Conservation (phyloP, 2,797 vertebrate species). For the Chiroxiphia lanceolata region DNA sequence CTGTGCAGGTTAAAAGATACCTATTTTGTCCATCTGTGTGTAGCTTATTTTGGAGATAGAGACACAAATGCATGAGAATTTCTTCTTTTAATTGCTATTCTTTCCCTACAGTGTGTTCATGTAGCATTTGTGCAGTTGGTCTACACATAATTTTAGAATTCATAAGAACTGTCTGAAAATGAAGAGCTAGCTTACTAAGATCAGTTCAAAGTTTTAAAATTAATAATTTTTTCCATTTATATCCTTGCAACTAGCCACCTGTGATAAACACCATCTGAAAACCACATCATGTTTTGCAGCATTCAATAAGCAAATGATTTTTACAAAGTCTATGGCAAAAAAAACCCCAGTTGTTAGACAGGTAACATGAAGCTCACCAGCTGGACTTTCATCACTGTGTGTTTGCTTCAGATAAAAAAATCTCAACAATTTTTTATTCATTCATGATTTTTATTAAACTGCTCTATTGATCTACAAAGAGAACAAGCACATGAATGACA, state of each 20-base stretch:
- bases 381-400: neutral
- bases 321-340: neutral
- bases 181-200: neutral
- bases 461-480: neutral
- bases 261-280: neutral
- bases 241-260: slow-evolving; percentile 30
- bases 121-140: neutral
- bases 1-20: neutral
- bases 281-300: neutral
- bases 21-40: neutral
- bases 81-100: neutral
- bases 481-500: neutral
- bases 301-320: neutral
- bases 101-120: neutral
- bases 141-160: slow-evolving; percentile 4
- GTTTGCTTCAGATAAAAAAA: neutral
- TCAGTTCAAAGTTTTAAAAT: slow-evolving; percentile 28
- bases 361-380: neutral
- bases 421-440: neutral
- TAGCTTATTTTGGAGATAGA: neutral
- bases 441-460: neutral
- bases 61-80: neutral
- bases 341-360: neutral
- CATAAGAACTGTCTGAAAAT: slow-evolving; percentile 31
- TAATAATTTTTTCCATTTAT: slow-evolving; percentile 38